phyloP scores from a whole-genome alignment of 1,140 invertebrate species.

The Drosophila ironensis region DNA sequence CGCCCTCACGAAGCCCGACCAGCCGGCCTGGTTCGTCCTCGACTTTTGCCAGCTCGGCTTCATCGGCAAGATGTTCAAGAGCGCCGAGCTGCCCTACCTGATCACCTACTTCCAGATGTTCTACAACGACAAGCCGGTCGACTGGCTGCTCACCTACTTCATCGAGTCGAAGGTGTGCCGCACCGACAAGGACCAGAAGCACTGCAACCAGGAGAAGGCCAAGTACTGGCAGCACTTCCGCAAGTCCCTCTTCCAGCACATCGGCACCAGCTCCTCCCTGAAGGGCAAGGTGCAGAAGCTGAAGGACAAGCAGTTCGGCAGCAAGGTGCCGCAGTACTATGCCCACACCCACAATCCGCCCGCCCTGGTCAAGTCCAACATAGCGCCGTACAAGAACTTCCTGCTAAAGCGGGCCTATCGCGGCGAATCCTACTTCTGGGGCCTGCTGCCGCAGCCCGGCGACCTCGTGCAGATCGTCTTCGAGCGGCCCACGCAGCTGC shows the following conservation, averaged over 20 bases:
- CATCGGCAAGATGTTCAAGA: conserved; percentile 97
- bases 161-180: conserved; percentile 95
- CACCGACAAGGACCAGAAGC: conserved; percentile 93
- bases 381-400: conserved; percentile 93
- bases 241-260: conserved; percentile 97
- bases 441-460: conserved; percentile 91
- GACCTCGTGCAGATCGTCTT: conserved; percentile 93
- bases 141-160: conserved; percentile 97
- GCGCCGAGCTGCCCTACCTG: conserved; percentile 92
- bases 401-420: conserved; percentile 91
- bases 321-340: conserved; percentile 90
- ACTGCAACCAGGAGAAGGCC: conserved; percentile 91
- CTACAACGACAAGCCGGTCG: conserved; percentile 97
- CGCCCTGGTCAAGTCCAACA: conserved; percentile 88
- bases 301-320: conserved; percentile 96
- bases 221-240: conserved; percentile 94
- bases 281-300: conserved; percentile 98
- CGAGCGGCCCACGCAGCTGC: conserved; percentile 88
- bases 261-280: conserved; percentile 96
- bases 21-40: conserved; percentile 92
- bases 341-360: conserved; percentile 92
- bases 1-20: conserved; percentile 85
- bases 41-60: conserved; percentile 97
- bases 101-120: conserved; percentile 94
- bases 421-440: conserved; percentile 97